Evolutionary conservation across 2,888 invertebrate species (phyloP), one percentile per base, ranked within the genome.

Genomic region (Pseudococcus viburni): DNA sequence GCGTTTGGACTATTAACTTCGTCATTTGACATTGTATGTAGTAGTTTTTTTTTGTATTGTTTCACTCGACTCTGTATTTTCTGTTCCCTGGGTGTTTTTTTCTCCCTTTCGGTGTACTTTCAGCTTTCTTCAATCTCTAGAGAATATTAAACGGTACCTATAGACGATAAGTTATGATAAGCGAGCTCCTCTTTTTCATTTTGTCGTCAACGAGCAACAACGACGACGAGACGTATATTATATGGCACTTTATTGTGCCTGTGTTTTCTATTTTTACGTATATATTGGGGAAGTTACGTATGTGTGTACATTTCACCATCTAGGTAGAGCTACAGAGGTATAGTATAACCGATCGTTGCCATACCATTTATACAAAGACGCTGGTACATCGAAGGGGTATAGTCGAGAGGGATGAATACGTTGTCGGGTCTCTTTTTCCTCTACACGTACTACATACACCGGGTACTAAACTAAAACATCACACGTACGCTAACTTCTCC

Each of bases 401-500:
- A 22, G 9, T 64, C 64, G 64, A 64, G 8, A 64, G 64, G 64
- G 64, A 22, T 80, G 80, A 19, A 42, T 80, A 51, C 48, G 17
- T n/a, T 17, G 55, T 55, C n/a, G 55, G 55, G n/a, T 55, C n/a
- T 55, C 4, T 55, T 51, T 51, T 12, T 73, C 42, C 11, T 83
- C n/a, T 80, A 33, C 42, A n/a, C 19, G 73, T 33, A 33, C 15
- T 26, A 39, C 17, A 39, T 39, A 12, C 22, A 17, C 83, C 3
- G n/a, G 42, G 42, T 9, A 8, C 42, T 83, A 19, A 39, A 17
- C 42, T 64, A 73, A 33, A 86, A 73, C 86, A 73, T 86, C 19
- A 46, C 86, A 68, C 73, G 86, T 86, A 86, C 86, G 46, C 86
- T 46, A 68, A 86, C 86, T 86, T 86, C 68, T 86, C 64, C 46